Conservation (phyloP, 1,140 invertebrate genomes). For the Meloidogyne chitwoodi region DNA sequence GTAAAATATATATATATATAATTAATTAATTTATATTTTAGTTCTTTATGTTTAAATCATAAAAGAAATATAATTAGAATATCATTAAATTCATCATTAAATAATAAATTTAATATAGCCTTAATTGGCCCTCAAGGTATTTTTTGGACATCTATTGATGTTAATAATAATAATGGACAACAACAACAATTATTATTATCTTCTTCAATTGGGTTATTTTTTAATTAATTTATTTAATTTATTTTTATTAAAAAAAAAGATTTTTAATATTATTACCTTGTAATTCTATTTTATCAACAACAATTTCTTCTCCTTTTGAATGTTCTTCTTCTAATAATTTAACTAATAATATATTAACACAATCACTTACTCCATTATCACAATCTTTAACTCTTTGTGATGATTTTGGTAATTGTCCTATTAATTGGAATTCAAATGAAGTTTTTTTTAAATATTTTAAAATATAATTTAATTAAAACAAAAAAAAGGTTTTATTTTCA, state of each 20-base stretch:
- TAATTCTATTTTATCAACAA: background rate
- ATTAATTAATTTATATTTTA: background rate
- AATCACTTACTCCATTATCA: conserved; percentile 17
- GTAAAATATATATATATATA: background rate
- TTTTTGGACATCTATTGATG: conserved; percentile 1
- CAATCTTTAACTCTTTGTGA: conserved; percentile 4
- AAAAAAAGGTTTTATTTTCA: background rate
- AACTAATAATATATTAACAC: background rate
- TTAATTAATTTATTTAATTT: background rate
- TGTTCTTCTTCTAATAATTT: conserved; percentile 12
- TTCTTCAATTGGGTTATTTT: background rate
- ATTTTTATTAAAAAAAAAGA: background rate
- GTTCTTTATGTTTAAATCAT: conserved; percentile 2
- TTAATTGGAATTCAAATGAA: background rate
- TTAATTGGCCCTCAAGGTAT: conserved; percentile 14
- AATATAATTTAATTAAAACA: background rate
- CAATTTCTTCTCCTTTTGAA: background rate
- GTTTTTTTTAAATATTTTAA: background rate
- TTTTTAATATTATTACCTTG: conserved; percentile 14
- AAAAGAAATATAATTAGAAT: background rate
- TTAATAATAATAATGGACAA: background rate
- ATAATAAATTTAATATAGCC: conserved; percentile 7
- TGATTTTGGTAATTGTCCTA: background rate
- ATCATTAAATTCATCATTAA: background rate
- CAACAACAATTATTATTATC: too few relatives aligned